Percentiles rank a stretch among this genome's conserved stretches.
These are phyloP conservation scores for Agrochola litura DNA, from an alignment of 2,888 invertebrate species.

Conservation along the genomic window DNA sequence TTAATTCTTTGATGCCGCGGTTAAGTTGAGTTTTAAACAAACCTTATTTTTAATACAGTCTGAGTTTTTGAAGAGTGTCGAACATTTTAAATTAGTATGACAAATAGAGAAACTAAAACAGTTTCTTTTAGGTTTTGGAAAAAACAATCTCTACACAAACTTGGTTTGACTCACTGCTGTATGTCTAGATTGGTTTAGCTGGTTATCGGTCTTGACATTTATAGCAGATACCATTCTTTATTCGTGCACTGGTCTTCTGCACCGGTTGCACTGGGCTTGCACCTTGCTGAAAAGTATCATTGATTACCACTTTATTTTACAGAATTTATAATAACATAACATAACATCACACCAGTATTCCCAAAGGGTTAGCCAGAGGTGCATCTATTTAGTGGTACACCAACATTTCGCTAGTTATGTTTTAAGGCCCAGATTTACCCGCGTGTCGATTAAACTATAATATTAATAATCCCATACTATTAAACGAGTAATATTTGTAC, in stretches of 20 bases:
- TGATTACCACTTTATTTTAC: neutral
- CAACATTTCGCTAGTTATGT: no score
- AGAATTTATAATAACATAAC: neutral
- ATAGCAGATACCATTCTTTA: neutral
- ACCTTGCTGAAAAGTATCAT: neutral
- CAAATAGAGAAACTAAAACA: neutral
- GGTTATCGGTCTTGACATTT: neutral
- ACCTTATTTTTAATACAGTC: neutral
- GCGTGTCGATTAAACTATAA: no score
- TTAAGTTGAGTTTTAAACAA: conserved; percentile 12
- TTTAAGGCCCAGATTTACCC: no score
- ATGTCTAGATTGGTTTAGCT: neutral
- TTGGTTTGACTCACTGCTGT: neutral
- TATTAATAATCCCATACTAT: no score
- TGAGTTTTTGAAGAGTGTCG: no score
- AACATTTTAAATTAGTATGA: no score
- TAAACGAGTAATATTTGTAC: no score
- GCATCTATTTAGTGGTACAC: no score
- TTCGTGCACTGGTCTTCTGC: neutral
- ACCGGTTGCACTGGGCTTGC: no score
- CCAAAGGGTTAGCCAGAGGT: no score
- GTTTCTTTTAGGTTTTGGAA: neutral
- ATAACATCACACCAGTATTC: no score
- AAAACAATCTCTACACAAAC: no score
- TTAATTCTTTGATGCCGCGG: conserved; percentile 30